phyloP scores from a whole-genome alignment of 2,113 vertebrate genomes.

The Pelmatolapia mariae region DNA sequence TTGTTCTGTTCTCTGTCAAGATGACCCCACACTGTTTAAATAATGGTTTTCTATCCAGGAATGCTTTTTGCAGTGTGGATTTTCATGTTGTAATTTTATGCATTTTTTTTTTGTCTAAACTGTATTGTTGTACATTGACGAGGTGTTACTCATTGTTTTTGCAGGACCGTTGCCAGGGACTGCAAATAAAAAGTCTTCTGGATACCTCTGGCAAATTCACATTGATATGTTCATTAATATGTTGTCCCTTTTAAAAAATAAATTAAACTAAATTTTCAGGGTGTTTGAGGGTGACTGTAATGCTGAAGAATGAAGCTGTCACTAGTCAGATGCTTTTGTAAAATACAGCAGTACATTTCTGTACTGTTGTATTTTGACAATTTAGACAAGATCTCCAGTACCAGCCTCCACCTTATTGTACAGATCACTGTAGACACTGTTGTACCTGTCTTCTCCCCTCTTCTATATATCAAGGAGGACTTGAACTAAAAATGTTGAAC shows the following conservation, averaged over 20 bases:
- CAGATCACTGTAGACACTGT: background rate
- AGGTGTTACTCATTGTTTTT: background rate
- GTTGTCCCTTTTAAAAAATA: background rate
- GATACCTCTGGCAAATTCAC: background rate
- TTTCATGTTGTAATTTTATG: background rate
- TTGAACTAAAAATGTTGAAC: background rate
- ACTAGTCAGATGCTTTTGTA: background rate
- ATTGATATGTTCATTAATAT: background rate
- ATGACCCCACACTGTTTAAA: background rate
- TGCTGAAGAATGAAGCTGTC: background rate
- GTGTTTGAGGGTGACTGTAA: background rate
- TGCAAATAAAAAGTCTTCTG: background rate
- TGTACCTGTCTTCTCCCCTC: rapidly evolving
- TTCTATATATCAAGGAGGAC: background rate
- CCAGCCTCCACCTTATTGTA: background rate
- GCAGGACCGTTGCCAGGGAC: rapidly evolving
- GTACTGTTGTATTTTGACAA: background rate
- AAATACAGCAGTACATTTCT: background rate
- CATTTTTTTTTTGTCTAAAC: background rate
- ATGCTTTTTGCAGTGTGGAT: background rate
- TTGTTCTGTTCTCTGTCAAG: background rate
- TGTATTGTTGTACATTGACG: background rate
- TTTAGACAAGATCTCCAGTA: background rate
- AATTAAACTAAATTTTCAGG: background rate
- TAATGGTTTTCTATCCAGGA: background rate